Conservation (phyloP, 2,888 invertebrate species). For the Syrista parreyssii region DNA sequence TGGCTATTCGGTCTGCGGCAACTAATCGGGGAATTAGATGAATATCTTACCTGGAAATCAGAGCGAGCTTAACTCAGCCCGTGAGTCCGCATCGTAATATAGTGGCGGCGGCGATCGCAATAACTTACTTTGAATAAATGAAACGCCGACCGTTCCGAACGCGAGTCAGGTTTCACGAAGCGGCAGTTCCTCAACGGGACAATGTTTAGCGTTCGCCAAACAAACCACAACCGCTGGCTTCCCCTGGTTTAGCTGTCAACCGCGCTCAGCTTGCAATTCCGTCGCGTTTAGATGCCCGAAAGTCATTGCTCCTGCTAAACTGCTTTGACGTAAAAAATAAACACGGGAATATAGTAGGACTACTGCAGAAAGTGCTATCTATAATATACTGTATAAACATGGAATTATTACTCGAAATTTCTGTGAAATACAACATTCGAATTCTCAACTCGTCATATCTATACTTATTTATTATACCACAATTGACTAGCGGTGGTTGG, state of each 20-base stretch:
- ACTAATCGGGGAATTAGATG: conserved; percentile 53
- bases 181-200: conserved; percentile 53
- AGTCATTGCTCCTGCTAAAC: background rate
- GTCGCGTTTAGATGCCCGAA: background rate
- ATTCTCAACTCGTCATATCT: background rate
- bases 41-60: conserved; percentile 58
- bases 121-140: conserved; percentile 64
- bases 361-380: background rate
- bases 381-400: background rate
- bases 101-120: conserved; percentile 59
- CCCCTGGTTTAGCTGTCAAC: conserved; percentile 10
- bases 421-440: background rate
- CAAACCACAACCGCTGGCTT: conserved; percentile 41
- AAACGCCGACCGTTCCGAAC: conserved; percentile 56
- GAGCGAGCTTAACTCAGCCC: conserved; percentile 39
- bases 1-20: conserved; percentile 9
- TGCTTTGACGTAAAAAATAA: background rate
- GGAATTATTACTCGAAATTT: background rate
- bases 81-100: conserved; percentile 53
- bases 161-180: conserved; percentile 47
- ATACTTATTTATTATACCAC: background rate
- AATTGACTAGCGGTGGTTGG: background rate
- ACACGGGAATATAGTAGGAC: background rate
- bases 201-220: conserved; percentile 54
- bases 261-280: background rate